Evolutionary conservation across 2,113 vertebrate species (phyloP).

Genomic region (Labeo rohita): DNA sequence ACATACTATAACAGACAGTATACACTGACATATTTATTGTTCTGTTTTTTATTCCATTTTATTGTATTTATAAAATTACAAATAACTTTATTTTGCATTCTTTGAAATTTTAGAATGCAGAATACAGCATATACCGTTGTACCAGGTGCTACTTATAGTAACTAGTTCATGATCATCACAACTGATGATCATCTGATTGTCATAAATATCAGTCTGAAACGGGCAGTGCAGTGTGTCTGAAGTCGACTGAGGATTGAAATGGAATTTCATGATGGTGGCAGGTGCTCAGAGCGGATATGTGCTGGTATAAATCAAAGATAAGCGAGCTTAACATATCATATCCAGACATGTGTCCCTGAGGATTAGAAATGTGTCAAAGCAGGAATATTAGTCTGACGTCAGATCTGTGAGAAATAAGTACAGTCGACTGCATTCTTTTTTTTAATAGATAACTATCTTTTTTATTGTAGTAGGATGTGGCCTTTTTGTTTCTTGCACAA

Average conservation of each 20-base stretch:
- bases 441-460: background rate
- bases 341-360: conserved; percentile 13
- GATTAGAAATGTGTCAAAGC: conserved; percentile 48
- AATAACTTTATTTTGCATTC: background rate
- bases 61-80: background rate
- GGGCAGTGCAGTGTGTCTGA: background rate
- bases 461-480: background rate
- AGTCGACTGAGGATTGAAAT: conserved; percentile 20
- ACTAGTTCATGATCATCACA: background rate
- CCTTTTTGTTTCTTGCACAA: background rate
- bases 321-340: conserved; percentile 30
- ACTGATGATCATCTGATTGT: background rate
- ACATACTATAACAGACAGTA: background rate
- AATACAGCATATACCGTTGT: background rate
- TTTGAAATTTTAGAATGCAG: background rate
- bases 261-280: conserved; percentile 49
- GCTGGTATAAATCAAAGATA: conserved; percentile 33
- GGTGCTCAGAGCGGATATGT: conserved; percentile 49
- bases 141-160: background rate
- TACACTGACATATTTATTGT: too few relatives aligned
- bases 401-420: conserved; percentile 59
- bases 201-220: background rate
- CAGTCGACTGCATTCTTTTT: conserved; percentile 48
- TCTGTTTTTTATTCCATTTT: too few relatives aligned
- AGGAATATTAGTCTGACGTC: conserved; percentile 57